Base-by-base conservation (phyloP, 2,888 invertebrate species). In the Nephrotoma guestfalica region DNA sequence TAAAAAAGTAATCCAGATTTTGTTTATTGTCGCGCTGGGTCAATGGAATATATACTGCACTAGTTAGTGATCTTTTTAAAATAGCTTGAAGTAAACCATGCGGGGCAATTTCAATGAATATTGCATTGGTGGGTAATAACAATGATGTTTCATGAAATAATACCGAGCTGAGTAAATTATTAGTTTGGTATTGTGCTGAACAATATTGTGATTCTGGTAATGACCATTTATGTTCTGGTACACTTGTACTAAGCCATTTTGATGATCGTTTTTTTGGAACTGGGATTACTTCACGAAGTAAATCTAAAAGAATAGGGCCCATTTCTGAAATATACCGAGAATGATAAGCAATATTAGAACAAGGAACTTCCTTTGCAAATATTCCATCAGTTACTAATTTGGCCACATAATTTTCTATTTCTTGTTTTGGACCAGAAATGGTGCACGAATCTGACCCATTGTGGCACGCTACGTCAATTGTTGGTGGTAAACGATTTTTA, bases 311-410 rank as follows among this genome's bases (percentile, higher is more conserved):
- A 57, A 92, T 93, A 0, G 95, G 94, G 18, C 95, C 96, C 90
- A n/a, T n/a, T n/a, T n/a, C n/a, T n/a, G n/a, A n/a, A n/a, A n/a
- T n/a, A n/a, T 97, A 97, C 87, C 94, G 93, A 87, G 97, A 97
- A 90, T 98, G 98, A 89, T 97, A 98, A 0, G 98, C 97, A 88
- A 97, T 96, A 89, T 97, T 96, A 86, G 96, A 94, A 89, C 96
- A 96, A 40, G 96, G 95, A 0, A 98, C 97, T 89, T 96, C 94
- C 88, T 95, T 94, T 0, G 96, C 97, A 89, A 97, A 97, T 85
- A 97, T 93, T 0, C 95, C 95, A 88, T 96, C n/a, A n/a, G n/a
- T n/a, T n/a, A n/a, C n/a, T n/a, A n/a, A n/a, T n/a, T n/a, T n/a
- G n/a, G n/a, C n/a, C n/a, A n/a, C n/a, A n/a, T n/a, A n/a, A n/a